Evolutionary conservation across 2,888 invertebrate genomes (phyloP).

Genomic region (Oxyscelio sp.): DNA sequence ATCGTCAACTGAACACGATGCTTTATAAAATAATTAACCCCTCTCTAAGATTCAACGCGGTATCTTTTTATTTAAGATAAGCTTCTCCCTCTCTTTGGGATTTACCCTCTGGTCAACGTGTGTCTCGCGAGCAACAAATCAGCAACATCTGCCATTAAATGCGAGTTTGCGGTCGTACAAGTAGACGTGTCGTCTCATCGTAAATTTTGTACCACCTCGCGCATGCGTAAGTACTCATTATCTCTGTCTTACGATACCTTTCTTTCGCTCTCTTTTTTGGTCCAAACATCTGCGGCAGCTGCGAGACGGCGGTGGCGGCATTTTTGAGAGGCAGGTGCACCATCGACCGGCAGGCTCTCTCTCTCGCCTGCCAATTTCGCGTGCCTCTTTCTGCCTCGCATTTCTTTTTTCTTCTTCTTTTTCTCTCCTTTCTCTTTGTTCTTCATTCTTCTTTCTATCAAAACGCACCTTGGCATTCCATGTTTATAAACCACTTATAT

Average conservation of each 20-base stretch:
- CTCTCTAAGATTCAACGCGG: too few relatives aligned
- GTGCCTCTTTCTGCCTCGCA: constrained; percentile 83
- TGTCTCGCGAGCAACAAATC: background rate
- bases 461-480: constrained; percentile 5
- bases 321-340: constrained; percentile 84
- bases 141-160: constrained; percentile 36
- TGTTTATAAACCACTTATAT: background rate
- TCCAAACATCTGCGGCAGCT: constrained; percentile 88
- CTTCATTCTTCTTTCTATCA: constrained; percentile 41
- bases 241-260: constrained; percentile 81
- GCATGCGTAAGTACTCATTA: constrained; percentile 83
- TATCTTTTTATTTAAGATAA: too few relatives aligned
- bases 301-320: constrained; percentile 83
- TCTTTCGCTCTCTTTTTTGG: constrained; percentile 81
- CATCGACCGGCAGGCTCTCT: constrained; percentile 77
- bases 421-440: constrained; percentile 44
- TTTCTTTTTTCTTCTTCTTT: constrained; percentile 62
- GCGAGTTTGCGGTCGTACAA: background rate
- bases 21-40: too few relatives aligned
- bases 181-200: constrained; percentile 25
- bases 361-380: constrained; percentile 83
- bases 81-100: too few relatives aligned
- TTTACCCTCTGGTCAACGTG: background rate
- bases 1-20: too few relatives aligned
- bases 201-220: constrained; percentile 81